Evolutionary conservation across 1,140 invertebrate genomes (phyloP).

Genomic region (Steinernema khuongi): DNA sequence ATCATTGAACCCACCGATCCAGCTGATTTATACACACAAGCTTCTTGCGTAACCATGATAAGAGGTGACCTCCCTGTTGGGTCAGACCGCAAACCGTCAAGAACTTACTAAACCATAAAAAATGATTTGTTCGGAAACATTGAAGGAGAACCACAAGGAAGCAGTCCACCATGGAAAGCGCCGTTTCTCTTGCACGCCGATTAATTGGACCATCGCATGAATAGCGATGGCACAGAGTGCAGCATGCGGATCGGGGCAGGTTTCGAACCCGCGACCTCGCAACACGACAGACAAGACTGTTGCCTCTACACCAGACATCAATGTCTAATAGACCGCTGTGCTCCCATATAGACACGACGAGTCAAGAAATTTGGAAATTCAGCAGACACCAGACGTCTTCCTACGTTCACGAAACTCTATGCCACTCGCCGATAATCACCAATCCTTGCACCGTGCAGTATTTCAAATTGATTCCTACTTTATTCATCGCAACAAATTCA

Average conservation of each 20-base stretch:
- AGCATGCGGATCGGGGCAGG: background rate
- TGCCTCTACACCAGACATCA: background rate
- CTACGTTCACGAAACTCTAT: no score
- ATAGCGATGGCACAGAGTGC: background rate
- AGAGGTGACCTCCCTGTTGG: no score
- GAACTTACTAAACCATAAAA: background rate
- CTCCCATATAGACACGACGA: no score
- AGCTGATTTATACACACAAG: no score
- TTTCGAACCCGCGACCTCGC: background rate
- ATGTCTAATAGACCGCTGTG: background rate
- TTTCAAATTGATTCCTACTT: no score
- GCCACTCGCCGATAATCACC: no score
- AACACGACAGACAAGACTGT: background rate
- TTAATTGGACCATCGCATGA: background rate
- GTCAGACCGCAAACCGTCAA: no score
- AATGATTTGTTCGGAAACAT: background rate
- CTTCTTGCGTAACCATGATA: no score
- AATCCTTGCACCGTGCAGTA: no score
- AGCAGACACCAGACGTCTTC: no score
- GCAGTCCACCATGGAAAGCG: conserved; percentile 4
- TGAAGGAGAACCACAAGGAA: background rate
- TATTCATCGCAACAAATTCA: background rate
- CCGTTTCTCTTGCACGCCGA: background rate
- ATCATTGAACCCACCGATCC: no score
- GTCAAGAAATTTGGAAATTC: no score